Percentiles rank a stretch among this genome's conserved stretches.
phyloP scores from a whole-genome alignment of 2,797 vertebrate genomes.

The Aplochiton taeniatus region DNA sequence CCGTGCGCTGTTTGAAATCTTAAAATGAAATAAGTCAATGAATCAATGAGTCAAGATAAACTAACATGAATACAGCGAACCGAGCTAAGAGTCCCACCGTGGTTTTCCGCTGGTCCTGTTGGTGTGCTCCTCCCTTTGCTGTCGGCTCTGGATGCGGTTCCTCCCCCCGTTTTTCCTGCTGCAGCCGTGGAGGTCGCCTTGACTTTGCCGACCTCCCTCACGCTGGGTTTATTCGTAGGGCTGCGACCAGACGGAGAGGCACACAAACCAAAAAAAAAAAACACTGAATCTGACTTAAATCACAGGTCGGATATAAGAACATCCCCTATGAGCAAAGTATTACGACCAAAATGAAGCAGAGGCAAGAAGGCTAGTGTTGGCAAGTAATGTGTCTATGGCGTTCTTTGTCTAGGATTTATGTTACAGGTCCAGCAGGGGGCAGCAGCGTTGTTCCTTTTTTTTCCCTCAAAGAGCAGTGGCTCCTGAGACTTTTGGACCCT shows the following conservation, averaged over 20 bases:
- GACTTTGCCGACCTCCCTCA: conserved; percentile 74
- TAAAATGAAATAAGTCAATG: too few relatives aligned
- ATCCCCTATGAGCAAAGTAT: too few relatives aligned
- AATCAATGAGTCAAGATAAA: too few relatives aligned
- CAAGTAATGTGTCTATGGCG: too few relatives aligned
- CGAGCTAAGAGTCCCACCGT: conserved; percentile 72
- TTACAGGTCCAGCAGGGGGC: conserved; percentile 41
- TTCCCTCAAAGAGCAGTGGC: conserved; percentile 36
- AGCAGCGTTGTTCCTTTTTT: conserved; percentile 33
- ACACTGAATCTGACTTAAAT: background rate
- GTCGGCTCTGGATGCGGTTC: conserved; percentile 64
- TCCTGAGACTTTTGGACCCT: background rate
- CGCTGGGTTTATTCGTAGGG: conserved; percentile 73
- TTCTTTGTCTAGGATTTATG: conserved; percentile 13
- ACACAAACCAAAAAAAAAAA: conserved; percentile 7
- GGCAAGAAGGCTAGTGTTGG: too few relatives aligned
- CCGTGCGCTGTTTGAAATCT: too few relatives aligned
- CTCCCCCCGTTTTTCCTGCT: conserved; percentile 74
- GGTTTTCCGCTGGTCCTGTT: conserved; percentile 68
- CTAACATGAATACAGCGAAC: background rate
- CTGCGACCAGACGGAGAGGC: conserved; percentile 62
- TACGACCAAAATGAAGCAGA: too few relatives aligned
- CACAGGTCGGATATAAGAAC: too few relatives aligned
- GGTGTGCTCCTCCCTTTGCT: conserved; percentile 76
- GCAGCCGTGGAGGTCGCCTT: conserved; percentile 54